Evolutionary conservation across 2,113 vertebrate species (phyloP).

Genomic region (Shinisaurus crocodilurus): DNA sequence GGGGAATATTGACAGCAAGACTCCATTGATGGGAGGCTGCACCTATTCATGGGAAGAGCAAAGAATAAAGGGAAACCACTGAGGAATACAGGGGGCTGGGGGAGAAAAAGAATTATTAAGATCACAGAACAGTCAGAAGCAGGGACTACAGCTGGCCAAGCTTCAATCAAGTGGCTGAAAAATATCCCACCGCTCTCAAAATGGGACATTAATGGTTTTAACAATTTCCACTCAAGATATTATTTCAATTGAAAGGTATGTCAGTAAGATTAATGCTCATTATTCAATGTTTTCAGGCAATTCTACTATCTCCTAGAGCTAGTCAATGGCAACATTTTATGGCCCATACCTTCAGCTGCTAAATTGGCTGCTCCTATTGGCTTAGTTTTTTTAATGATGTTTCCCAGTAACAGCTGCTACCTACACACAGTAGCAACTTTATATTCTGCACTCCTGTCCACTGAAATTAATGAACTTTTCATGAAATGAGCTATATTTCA

Average conservation of each 20-base stretch:
- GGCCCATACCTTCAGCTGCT: background rate
- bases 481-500: fast-evolving
- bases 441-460: fast-evolving
- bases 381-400: background rate
- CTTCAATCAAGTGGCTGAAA: background rate
- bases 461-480: background rate
- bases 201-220: background rate
- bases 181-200: background rate
- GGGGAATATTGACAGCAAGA: background rate
- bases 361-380: background rate
- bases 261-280: constrained; percentile 1
- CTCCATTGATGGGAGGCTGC: background rate
- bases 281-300: background rate
- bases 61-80: background rate
- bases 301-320: constrained; percentile 5
- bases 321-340: constrained; percentile 3
- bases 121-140: background rate
- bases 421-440: background rate
- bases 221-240: background rate
- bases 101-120: background rate
- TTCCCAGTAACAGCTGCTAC: background rate
- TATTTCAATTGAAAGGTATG: background rate
- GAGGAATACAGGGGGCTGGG: background rate
- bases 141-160: background rate
- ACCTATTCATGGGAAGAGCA: background rate